Conservation (phyloP, 2,113 vertebrate genomes). For the Scartelaos histophorus region DNA sequence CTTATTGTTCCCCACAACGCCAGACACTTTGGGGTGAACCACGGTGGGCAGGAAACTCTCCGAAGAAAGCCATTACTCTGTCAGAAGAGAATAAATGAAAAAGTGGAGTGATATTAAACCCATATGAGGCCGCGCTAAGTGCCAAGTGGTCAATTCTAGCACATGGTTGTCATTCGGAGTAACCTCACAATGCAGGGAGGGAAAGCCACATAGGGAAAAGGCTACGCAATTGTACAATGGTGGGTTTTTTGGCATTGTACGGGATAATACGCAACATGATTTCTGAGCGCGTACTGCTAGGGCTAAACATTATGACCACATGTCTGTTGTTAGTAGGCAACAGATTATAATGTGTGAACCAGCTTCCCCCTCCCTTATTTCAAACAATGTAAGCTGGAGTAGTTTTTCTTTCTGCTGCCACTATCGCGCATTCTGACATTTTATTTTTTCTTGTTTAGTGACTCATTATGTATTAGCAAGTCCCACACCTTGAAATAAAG, state of each 20-base stretch:
- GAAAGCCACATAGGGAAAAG: constrained; percentile 44
- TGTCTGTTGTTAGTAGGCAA: not conserved
- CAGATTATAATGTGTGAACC: not conserved
- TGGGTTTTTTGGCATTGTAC: not conserved
- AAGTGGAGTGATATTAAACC: constrained; percentile 75
- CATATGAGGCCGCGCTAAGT: constrained; percentile 70
- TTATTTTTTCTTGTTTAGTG: not conserved
- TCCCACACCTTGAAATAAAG: too few species aligned
- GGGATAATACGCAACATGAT: not conserved
- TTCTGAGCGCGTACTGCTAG: not conserved
- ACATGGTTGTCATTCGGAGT: constrained; percentile 52
- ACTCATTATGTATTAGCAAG: not conserved
- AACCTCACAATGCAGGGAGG: constrained; percentile 40
- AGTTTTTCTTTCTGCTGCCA: not conserved
- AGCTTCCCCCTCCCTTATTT: not conserved
- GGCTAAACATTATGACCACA: not conserved
- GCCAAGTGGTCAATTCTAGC: constrained; percentile 63
- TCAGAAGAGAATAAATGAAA: constrained; percentile 69
- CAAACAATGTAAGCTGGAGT: not conserved
- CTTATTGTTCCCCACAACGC: constrained; percentile 47
- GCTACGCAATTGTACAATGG: constrained; percentile 21
- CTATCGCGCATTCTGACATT: too few species aligned
- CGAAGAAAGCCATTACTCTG: constrained; percentile 70
- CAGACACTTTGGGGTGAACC: constrained; percentile 53
- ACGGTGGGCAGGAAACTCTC: constrained; percentile 59